Evolutionary conservation across 2,113 vertebrate species (phyloP).

Genomic region (Diadophis punctatus): DNA sequence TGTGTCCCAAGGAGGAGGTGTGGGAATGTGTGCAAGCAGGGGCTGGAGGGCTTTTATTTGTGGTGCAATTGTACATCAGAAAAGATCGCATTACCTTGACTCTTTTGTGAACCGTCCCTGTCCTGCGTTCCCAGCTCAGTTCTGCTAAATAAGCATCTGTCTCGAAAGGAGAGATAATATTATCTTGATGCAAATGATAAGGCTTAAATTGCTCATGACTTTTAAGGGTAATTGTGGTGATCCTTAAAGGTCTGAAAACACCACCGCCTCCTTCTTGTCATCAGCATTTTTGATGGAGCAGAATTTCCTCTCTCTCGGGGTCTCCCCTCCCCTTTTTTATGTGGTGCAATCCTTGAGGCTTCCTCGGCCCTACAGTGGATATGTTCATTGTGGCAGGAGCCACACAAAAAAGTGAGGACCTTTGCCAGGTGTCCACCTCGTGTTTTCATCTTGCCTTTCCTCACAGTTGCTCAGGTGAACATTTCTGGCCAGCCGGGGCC

Average conservation of each 20-base stretch:
- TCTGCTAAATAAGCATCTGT: not conserved
- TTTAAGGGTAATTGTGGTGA: constrained; percentile 15
- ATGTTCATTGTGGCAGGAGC: not conserved
- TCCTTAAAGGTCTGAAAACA: not conserved
- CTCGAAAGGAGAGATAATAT: constrained; percentile 15
- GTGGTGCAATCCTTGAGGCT: too few relatives aligned
- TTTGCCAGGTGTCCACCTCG: not conserved
- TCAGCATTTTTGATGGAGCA: not conserved
- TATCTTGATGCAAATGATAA: constrained; percentile 27
- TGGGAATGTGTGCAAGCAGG: not conserved
- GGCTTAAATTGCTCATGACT: constrained; percentile 9
- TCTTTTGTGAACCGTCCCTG: not conserved
- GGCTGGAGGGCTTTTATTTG: not conserved
- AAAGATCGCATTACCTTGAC: not conserved
- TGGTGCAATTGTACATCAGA: not conserved
- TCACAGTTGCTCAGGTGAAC: not conserved
- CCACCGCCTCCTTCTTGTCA: not conserved
- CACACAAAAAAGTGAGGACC: not conserved
- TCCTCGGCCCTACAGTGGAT: not conserved
- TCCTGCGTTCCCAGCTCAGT: not conserved
- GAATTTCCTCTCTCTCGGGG: not conserved
- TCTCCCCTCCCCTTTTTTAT: not conserved
- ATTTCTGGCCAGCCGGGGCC: not conserved
- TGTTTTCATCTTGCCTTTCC: not conserved
- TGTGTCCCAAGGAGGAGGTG: not conserved